Evolutionary conservation across 2,113 vertebrate genomes (phyloP).

Genomic region (Sitta europaea): DNA sequence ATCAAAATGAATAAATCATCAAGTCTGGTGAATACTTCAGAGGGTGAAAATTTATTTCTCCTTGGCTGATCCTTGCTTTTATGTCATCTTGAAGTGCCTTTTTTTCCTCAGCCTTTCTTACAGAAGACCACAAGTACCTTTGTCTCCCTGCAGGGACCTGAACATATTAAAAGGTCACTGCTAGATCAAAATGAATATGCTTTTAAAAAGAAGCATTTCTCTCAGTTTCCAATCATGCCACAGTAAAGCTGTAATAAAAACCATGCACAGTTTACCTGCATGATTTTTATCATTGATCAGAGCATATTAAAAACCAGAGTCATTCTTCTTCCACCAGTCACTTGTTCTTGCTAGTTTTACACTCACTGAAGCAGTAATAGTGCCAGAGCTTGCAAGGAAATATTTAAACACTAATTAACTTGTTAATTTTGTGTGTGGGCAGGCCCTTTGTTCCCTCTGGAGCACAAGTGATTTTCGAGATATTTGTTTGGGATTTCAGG

Average conservation of each 20-base stretch:
- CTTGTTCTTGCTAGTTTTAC: background rate
- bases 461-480: slow-evolving; percentile 1
- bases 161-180: background rate
- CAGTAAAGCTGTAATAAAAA: background rate
- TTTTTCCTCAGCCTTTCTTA: background rate
- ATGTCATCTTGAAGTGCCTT: background rate
- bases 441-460: background rate
- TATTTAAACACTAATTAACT: slow-evolving; percentile 46
- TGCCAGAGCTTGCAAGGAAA: slow-evolving; percentile 10
- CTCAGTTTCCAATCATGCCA: background rate
- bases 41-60: background rate
- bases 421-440: slow-evolving; percentile 37
- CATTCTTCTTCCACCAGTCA: background rate
- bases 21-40: background rate
- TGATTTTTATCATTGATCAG: background rate
- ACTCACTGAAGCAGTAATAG: background rate
- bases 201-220: background rate
- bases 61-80: background rate
- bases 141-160: background rate
- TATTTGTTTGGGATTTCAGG: slow-evolving; percentile 32
- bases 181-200: background rate
- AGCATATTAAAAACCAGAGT: background rate
- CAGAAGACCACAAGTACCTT: background rate
- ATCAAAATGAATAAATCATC: background rate
- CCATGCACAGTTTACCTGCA: background rate